A percentile compares a stretch with the other conserved stretches of the same genome.
phyloP scores from a whole-genome alignment of 2,797 vertebrate genomes.

The Clarias pachynema region DNA sequence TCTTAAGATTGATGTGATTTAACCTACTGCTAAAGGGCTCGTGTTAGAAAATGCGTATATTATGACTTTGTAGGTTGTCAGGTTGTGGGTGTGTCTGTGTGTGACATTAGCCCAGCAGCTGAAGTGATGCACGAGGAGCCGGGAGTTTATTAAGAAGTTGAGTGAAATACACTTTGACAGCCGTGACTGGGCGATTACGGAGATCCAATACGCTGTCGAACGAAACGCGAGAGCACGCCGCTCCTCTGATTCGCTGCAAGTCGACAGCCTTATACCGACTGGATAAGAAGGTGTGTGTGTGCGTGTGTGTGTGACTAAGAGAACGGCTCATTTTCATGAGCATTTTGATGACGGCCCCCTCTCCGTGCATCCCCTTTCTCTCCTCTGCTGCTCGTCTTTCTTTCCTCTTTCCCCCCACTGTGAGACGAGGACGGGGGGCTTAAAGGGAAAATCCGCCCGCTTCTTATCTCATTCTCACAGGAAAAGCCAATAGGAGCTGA shows the following conservation, averaged over 20 bases:
- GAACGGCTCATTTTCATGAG: conserved; percentile 46
- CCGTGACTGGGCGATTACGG: conserved; percentile 64
- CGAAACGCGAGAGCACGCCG: conserved; percentile 33
- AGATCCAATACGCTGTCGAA: conserved; percentile 47
- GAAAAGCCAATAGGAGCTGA: conserved; percentile 94
- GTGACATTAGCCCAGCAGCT: conserved; percentile 58
- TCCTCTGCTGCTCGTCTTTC: conserved; percentile 16
- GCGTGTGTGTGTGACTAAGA: neutral
- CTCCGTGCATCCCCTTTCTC: conserved; percentile 44
- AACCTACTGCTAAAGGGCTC: neutral
- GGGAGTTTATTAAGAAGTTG: conserved; percentile 73
- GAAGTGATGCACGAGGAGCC: conserved; percentile 49
- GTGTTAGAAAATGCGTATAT: neutral
- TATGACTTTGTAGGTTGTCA: conserved; percentile 9
- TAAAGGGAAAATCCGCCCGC: conserved; percentile 85
- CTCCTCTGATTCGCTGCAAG: conserved; percentile 49
- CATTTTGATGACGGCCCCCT: conserved; percentile 12
- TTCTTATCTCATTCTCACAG: conserved; percentile 95
- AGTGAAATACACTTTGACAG: conserved; percentile 73
- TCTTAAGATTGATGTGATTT: conserved; percentile 37
- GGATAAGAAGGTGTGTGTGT: conserved; percentile 10
- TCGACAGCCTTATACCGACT: conserved; percentile 14
- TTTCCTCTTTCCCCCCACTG: conserved; percentile 63
- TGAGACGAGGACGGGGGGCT: conserved; percentile 83
- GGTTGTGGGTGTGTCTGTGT: conserved; percentile 43